Conservation (phyloP, 2,797 vertebrate genomes). For the Aselliscus stoliczkanus region DNA sequence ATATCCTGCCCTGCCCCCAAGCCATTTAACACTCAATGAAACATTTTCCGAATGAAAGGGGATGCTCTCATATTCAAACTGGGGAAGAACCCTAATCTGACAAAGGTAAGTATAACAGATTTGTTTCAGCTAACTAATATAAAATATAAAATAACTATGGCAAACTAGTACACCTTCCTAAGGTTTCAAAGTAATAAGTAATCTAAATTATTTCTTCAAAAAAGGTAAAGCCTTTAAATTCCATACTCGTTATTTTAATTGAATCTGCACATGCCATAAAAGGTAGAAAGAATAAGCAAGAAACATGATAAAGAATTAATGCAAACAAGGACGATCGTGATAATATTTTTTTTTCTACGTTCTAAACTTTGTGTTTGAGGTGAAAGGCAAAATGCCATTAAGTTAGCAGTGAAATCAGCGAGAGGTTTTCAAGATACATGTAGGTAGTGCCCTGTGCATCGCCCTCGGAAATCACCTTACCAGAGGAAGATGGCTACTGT, state of each 20-base stretch:
- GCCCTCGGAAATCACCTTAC: background rate
- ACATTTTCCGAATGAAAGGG: background rate
- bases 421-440: background rate
- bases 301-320: background rate
- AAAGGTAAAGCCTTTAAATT: background rate
- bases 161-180: background rate
- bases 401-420: fast-evolving
- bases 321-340: background rate
- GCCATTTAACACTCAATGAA: background rate
- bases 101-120: background rate
- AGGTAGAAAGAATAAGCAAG: background rate
- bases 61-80: background rate
- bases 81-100: background rate
- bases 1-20: no score
- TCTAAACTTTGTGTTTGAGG: background rate
- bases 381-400: background rate
- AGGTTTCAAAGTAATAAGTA: background rate
- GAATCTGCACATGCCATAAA: background rate
- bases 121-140: background rate
- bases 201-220: background rate
- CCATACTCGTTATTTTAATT: background rate
- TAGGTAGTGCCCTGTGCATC: fast-evolving
- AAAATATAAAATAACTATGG: background rate
- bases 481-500: fast-evolving
- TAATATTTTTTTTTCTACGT: background rate